Base-by-base conservation (phyloP, 2,888 invertebrate species). In the Junonia oenone region DNA sequence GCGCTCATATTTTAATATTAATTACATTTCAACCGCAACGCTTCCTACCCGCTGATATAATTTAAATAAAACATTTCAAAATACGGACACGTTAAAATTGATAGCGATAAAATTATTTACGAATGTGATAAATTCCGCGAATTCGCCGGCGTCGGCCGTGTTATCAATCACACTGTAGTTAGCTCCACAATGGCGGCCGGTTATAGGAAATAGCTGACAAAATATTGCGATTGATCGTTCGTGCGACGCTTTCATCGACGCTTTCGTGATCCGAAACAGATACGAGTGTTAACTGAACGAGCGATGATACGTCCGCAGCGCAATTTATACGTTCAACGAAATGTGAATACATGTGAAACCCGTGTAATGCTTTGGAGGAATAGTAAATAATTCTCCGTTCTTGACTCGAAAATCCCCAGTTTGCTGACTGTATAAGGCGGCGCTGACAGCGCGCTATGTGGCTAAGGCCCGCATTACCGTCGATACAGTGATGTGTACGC, bases 61-160 rank as follows among this genome's bases (percentile, higher is more conserved):
- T 40, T 40, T 48, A 54, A 40, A 40, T 48, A 54, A 46, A 48
- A 40, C 43, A 22, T 37, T 15, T 38, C 17, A 19, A n/a, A 43
- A 26, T 26, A 26, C 26, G 43, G 6, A 2, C 15, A 22, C 47
- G 37, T 54, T 50, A 55, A 35, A n/a, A 58, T 55, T 46, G 40
- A 51, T 51, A 50, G 50, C 40, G 29, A 53, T 40, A 38, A 57
- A 55, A 55, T 55, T 58, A 59, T 64, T 56, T 62, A 62, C 56
- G 57, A 59, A 56, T 38, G 56, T 52, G 63, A 62, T 63, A 63
- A 62, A 57, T 57, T 57, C 52, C 43, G 48, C 54, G 52, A 56
- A 64, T 31, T 38, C 57, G 38, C 5, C 37, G 35, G 38, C 49
- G 22, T 26, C 48, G 31, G 38, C n/a, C 46, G 53, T n/a, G 55